Evolutionary conservation across 1,140 invertebrate genomes (phyloP), one percentile per base, ranked within the genome.

Genomic region (Theocolax elegans): DNA sequence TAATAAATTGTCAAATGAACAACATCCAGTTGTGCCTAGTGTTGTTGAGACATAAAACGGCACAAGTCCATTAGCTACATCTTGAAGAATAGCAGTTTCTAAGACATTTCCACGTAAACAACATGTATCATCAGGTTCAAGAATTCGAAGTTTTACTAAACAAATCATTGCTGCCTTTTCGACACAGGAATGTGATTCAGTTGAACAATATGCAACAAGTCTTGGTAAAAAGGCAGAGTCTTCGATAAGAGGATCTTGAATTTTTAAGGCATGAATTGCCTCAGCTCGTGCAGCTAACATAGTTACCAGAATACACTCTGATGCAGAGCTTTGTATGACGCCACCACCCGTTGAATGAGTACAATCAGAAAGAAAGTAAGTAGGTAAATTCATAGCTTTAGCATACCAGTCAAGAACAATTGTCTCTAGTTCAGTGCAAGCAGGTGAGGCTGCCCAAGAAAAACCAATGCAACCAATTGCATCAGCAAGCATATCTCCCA

Each of bases 101-200:
- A 98, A 82, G 1, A 91, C 90, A 54, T 89, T 86, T 0, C 95
- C 95, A 21, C 94, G 87, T 15, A 98, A 85, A 27, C 90, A 88
- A 75, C 91, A 93, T 60, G 92, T 90, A 25, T 93, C 92, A 77
- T 98, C 96, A 0, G 95, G 92, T 51, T 97, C 94, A 17, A 98
- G 85, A 31, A 97, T 93, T 63, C 94, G 86, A 44, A 98, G 86
- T 79, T 96, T 96, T 1, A 98, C 93, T 72, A 97, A 88, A 19
- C 91, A 89, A 77, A 98, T 95, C 90, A 96, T 96, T 9, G 94
- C 95, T 8, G 96, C 95, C 81, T 98, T 98, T 86, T 98, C 95
- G 1, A 97, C 93, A 78, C 94, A 96, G 0, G 95, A 97, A 84
- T 98, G 96, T 2, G 95, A 92, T 85, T 97, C 92, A 56, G 91